These are phyloP conservation scores for Periophthalmodon schlosseri DNA, from an alignment of 2,113 vertebrate genomes.

Conservation along the genomic window DNA sequence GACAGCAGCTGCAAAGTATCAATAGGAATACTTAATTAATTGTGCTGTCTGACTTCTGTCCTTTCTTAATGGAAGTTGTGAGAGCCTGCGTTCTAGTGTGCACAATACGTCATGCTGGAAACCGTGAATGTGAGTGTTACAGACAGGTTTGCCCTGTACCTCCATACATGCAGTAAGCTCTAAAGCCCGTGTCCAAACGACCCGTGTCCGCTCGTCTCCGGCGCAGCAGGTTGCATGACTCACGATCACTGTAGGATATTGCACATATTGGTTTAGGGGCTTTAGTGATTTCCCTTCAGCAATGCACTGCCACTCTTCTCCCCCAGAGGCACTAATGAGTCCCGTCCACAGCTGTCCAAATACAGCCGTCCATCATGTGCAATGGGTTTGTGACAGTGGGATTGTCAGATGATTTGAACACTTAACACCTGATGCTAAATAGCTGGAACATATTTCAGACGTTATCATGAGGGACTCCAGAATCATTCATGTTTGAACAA, in stretches of 20 bases:
- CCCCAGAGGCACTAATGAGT: constrained; percentile 30
- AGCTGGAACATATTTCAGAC: background rate
- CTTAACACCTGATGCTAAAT: constrained; percentile 29
- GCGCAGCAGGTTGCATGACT: constrained; percentile 53
- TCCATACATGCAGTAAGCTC: constrained; percentile 6
- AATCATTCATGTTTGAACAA: background rate
- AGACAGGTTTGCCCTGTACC: background rate
- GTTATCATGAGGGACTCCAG: background rate
- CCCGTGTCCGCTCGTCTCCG: constrained; percentile 17
- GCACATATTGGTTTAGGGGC: constrained; percentile 38
- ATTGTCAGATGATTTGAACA: constrained; percentile 27
- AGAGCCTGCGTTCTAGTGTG: background rate
- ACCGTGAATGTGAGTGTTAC: background rate
- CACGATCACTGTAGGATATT: constrained; percentile 27
- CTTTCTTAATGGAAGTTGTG: background rate
- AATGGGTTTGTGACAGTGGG: constrained; percentile 37
- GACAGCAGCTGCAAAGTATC: too few relatives aligned
- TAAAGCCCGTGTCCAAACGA: constrained; percentile 27
- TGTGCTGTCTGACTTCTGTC: background rate
- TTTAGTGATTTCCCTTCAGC: constrained; percentile 43
- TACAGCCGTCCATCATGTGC: constrained; percentile 51
- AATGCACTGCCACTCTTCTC: constrained; percentile 36
- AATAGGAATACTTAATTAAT: too few relatives aligned
- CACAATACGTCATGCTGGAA: background rate
- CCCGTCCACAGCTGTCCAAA: constrained; percentile 70